These are phyloP conservation scores for Glaucidium brasilianum DNA, from an alignment of 2,113 vertebrate species.

Conservation along the genomic window DNA sequence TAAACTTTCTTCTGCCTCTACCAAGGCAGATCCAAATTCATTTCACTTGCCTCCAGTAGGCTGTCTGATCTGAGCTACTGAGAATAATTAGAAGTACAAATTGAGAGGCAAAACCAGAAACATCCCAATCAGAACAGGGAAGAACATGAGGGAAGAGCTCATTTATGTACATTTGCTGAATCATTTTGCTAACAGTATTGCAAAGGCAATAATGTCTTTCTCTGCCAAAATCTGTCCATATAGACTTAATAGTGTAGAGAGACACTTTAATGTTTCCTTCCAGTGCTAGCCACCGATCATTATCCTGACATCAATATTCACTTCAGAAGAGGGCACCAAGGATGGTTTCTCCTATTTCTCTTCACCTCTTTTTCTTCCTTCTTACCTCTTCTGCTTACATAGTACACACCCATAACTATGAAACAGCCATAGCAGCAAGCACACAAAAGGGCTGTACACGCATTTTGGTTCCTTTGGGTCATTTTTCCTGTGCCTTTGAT, in stretches of 20 bases:
- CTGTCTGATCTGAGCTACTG: neutral
- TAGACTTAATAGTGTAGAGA: neutral
- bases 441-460: neutral
- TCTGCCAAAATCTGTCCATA: neutral
- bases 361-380: neutral
- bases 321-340: neutral
- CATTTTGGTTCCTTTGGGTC: conserved; percentile 3
- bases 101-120: neutral
- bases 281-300: neutral
- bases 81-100: neutral
- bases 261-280: neutral
- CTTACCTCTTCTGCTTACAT: neutral
- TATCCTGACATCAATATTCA: neutral
- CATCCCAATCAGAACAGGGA: neutral
- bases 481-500: conserved; percentile 31
- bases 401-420: neutral
- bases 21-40: neutral
- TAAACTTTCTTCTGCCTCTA: neutral
- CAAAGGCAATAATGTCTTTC: neutral
- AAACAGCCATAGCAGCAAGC: neutral
- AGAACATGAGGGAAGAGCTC: neutral
- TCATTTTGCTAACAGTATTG: neutral
- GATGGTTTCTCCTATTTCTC: neutral
- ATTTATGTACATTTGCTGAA: neutral
- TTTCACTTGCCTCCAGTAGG: neutral